Evolutionary conservation across 2,888 invertebrate species (phyloP), one percentile per base, ranked within the genome.

Genomic region (Polydrusus tereticollis): DNA sequence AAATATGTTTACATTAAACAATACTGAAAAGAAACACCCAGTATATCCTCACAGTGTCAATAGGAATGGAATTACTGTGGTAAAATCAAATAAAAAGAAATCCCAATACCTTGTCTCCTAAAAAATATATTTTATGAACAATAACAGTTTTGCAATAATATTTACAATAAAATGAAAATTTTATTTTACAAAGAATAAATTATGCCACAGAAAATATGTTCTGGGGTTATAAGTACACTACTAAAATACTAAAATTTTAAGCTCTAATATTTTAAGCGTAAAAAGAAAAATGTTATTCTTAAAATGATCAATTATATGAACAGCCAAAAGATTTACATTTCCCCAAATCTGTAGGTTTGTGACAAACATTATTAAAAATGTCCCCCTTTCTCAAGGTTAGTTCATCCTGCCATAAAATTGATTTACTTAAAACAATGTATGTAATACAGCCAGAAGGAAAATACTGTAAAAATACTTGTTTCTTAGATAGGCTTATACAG

Each of bases 401-500:
- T n/a, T n/a, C 50, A 50, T 29, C 55, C 14, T 55, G 18, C 14
- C n/a, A 43, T 26, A 59, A 58, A 43, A 58, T 47, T 58, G 7
- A 21, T 16, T 33, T 66, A 57, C 52, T 66, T 36, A 66, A 67
- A 41, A 33, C 29, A 29, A 36, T 47, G 18, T 33, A 36, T 36
- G 10, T 23, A 58, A 58, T 58, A 58, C n/a, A 38, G 38, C n/a
- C 8, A 1, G 36, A 16, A 33, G 26, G 21, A 43, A 58, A 41
- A 59, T 41, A 64, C 52, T 55, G 52, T 10, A 18, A 33, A 16
- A 16, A 26, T 29, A 55, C 29, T n/a, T n/a, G 0, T n/a, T 1
- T 47, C 20, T 89, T 92, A 94, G 81, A 99, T 99, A 60, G 99
- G 99, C 86, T 99, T 99, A 87, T 99, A 99, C 12, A 99, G 89